A percentile compares a stretch with the other conserved stretches of the same genome.
Conservation (phyloP, 2,797 vertebrate genomes). For the Acipenser oxyrinchus region DNA sequence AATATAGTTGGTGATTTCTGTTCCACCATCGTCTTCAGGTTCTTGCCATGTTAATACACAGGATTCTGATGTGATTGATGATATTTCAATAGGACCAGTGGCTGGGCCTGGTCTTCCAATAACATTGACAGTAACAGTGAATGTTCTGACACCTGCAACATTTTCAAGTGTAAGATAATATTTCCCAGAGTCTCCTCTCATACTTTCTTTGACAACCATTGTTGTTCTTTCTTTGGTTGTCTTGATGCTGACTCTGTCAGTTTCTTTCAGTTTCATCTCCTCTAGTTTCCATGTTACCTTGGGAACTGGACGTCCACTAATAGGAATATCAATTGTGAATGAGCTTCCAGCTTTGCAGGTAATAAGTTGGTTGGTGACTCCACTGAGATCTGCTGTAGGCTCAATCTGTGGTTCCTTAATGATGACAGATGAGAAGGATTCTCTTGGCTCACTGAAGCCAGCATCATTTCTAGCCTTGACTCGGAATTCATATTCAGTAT, state of each 20-base stretch:
- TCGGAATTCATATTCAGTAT: slow-evolving; percentile 88
- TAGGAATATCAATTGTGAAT: slow-evolving; percentile 91
- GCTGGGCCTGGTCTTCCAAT: slow-evolving; percentile 86
- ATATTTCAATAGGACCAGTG: slow-evolving; percentile 77
- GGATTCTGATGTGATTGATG: slow-evolving; percentile 84
- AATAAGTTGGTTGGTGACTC: slow-evolving; percentile 86
- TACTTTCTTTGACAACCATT: slow-evolving; percentile 83
- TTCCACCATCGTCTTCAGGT: slow-evolving; percentile 92
- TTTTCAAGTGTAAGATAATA: slow-evolving; percentile 94
- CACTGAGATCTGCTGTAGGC: slow-evolving; percentile 90
- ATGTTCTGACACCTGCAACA: slow-evolving; percentile 80
- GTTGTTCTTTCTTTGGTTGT: slow-evolving; percentile 80
- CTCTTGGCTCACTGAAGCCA: slow-evolving; percentile 79
- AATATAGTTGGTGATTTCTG: slow-evolving; percentile 94
- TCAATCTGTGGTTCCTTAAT: slow-evolving; percentile 97
- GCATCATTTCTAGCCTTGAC: slow-evolving; percentile 92
- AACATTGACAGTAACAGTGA: slow-evolving; percentile 83
- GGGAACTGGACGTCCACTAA: slow-evolving; percentile 87
- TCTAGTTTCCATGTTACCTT: slow-evolving; percentile 91
- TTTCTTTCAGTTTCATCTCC: slow-evolving; percentile 92
- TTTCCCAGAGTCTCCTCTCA: slow-evolving; percentile 95
- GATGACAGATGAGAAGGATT: slow-evolving; percentile 80
- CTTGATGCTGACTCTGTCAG: slow-evolving; percentile 81
- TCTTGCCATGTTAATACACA: slow-evolving; percentile 79
- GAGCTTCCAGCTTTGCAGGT: slow-evolving; percentile 78